phyloP scores from a whole-genome alignment of 1,140 invertebrate species.

The Zaprionus africanus region DNA sequence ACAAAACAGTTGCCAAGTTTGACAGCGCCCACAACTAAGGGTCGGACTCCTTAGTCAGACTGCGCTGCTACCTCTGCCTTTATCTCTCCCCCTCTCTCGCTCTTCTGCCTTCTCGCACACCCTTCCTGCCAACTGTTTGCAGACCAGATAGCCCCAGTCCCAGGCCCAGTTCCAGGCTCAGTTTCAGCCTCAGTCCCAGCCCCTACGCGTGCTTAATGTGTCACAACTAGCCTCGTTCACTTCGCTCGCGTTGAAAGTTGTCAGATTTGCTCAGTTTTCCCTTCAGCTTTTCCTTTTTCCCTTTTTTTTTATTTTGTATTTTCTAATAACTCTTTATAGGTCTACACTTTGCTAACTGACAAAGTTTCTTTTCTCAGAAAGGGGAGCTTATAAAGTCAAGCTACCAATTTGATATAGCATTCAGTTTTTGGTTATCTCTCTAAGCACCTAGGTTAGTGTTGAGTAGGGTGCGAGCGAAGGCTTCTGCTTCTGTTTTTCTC shows the following conservation, averaged over 20 bases:
- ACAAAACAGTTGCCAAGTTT: slow-evolving; percentile 30
- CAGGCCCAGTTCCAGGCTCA: neutral
- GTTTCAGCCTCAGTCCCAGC: neutral
- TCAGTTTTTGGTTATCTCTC: neutral
- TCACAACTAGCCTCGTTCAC: slow-evolving; percentile 34
- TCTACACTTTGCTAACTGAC: neutral
- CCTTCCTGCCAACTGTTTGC: neutral
- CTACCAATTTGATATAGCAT: neutral
- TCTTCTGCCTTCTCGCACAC: neutral
- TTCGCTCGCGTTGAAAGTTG: slow-evolving; percentile 38
- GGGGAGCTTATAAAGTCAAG: neutral
- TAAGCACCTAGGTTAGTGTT: neutral
- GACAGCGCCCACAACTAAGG: slow-evolving; percentile 18
- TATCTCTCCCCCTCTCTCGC: neutral
- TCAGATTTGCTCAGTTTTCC: slow-evolving; percentile 42
- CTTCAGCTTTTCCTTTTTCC: neutral
- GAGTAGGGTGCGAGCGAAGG: neutral
- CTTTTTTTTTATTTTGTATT: neutral
- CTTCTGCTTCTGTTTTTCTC: neutral
- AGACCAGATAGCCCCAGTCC: neutral
- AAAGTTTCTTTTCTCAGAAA: neutral
- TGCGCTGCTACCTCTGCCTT: neutral
- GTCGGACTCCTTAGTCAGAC: slow-evolving; percentile 10
- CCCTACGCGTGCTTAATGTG: slow-evolving; percentile 42
- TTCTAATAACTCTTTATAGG: slow-evolving; percentile 4